Evolutionary conservation across 2,888 invertebrate species (phyloP), one percentile per base, ranked within the genome.

Genomic region (Tenodera sinensis): DNA sequence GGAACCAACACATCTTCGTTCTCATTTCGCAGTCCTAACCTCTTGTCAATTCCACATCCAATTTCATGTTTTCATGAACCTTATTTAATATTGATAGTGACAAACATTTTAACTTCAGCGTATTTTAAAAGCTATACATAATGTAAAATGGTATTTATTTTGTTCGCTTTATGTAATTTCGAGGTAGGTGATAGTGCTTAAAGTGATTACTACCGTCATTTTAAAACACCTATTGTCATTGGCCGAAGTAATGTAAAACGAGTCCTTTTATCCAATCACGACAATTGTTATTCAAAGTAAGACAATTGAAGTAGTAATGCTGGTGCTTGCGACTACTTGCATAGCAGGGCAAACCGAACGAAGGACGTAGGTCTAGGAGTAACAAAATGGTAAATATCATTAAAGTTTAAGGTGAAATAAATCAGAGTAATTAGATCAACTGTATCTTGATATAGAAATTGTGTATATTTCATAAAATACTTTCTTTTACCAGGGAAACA

Each of bases 1-100:
- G 85, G 89, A 82, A 85, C 82, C 54, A 84, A 90, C 89, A 88
- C 90, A 85, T 90, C 89, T 88, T 85, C 90, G 90, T 88, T 88
- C 81, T 90, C 85, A 87, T 88, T 85, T 87, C 84, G 87, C 83
- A 83, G 82, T 84, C 90, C 54, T 90, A 90, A 90, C 90, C 90
- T 90, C 86, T 71, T 85, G 85, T 89, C 89, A 89, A 87, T 42
- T 89, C 30, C 86, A 89, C 42, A 82, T 83, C 47, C 86, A 87
- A 87, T 82, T 87, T 87, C 30, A 27, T 1, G 34, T 27, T 82
- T 34, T 6, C 4, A 27, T 28, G 6, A 27, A 25, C 0, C 20
- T 82, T 82, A 2, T n/a, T 42, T 87, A 81, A 30, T 87, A 12
- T n/a, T 6, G 2, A 27, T 9, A 28, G 0, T 8, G 28, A 30